Base-by-base conservation (phyloP, 1,140 invertebrate species). In the Aphelenchoides besseyi region DNA sequence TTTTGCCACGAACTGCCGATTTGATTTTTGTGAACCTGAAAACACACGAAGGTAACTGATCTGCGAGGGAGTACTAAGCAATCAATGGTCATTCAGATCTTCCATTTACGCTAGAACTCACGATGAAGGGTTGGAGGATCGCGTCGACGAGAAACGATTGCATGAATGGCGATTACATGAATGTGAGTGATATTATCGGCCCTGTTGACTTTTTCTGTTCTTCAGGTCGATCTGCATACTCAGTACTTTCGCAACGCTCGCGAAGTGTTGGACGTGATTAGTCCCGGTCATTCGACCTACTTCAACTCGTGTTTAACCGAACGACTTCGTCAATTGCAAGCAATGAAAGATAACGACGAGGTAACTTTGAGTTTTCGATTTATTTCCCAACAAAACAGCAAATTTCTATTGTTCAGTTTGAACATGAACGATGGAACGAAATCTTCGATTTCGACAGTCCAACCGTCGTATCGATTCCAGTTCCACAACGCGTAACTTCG, bases 41-140 rank as follows among this genome's bases (percentile, higher is more conserved):
- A 76, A 83, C 81, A 12, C 59, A 76, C 29, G 81, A 82, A 70
- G 77, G 78, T 82, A 62, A n/a, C n/a, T n/a, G n/a, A n/a, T 32
- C 28, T 32, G 0, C 0, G 23, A 52, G n/a, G 48, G 16, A 52
- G 2, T 1, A 52, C 16, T 2, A 52, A 1, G 2, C 16, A 23
- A 52, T 52, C 23, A 52, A 52, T n/a, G 33, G 9, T 55, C 26
- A 61, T 83, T 64, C 57, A 82, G 83, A 74, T 29, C 74, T 79
- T 5, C 72, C 81, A 2, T 83, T 67, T 52, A 84, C 82, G 16
- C 36, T 84, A 32, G 81, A 83, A 55, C 69, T 83, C 35, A 83
- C 81, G 16, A 82, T 84, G 80, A 83, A 83, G 55, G 81, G 81
- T 3, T 83, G 81, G 81, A 61, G 81, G 29, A 73, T 83, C 41